Base-by-base conservation (phyloP, 1,140 invertebrate genomes). In the Brachionus angularis region DNA sequence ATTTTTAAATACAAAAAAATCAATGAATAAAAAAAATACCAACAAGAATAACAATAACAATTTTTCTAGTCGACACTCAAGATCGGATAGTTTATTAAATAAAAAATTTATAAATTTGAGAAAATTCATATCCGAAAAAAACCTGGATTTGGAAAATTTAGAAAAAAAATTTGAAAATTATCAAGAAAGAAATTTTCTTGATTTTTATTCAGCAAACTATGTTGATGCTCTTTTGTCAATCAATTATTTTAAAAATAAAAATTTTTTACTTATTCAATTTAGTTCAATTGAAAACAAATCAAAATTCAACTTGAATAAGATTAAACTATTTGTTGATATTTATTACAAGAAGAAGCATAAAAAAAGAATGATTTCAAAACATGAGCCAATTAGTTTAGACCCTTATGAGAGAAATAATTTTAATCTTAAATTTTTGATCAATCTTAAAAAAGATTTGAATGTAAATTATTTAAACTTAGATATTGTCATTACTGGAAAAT, bases 341-440 rank as follows among this genome's bases (percentile, higher is more conserved):
- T 58, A 23, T 23, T 58, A 58, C 8, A 58, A 58, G 25, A 8
- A 8, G 12, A 58, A 25, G 14, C 53, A 58, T 21, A 39, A 39
- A 34, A 36, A 58, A 39, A 25, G 53, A 39, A 58, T 58, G 53
- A 18, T 58, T 58, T 58, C 53, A 1, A 58, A 58, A 58, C 23
- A 31, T 4, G 53, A 58, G 23, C 2, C 10, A 39, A 39, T 58
- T n/a, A 36, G 8, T 10, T 36, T 58, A 1, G 39, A 3, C 36
- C 16, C 53, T 2, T 23, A 39, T 21, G 53, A 58, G 39, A 36
- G 21, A 58, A 58, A 58, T 23, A 36, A 18, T 3, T 58, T 58
- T 36, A 58, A 58, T 16, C 39, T 58, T 23, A 58, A 58, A 39
- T 58, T 58, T 58, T 58, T 58, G 34, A 58, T 58, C 21, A 39